Evolutionary conservation across 2,113 vertebrate genomes (phyloP).

Genomic region (Corythornis vintsioides): DNA sequence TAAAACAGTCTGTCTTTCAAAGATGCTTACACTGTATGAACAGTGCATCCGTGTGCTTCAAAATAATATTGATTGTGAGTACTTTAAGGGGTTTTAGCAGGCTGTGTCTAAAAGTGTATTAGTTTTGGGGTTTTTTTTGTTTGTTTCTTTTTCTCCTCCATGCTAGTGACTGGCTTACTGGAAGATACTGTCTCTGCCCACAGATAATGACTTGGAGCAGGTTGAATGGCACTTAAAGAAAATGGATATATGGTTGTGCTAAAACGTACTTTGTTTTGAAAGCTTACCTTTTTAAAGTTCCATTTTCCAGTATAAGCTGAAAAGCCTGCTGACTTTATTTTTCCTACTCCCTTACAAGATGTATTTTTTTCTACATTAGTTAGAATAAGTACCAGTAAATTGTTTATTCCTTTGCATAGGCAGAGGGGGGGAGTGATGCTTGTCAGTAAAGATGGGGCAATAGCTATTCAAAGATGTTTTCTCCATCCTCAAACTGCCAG

Average conservation of each 20-base stretch:
- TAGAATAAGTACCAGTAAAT: neutral
- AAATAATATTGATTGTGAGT: constrained; percentile 90
- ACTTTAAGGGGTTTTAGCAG: neutral
- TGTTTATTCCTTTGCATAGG: neutral
- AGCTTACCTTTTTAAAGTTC: neutral
- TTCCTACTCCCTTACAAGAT: fast-evolving
- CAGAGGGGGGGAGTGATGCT: neutral
- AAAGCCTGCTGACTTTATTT: neutral
- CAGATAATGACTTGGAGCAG: neutral
- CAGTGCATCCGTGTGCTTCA: constrained; percentile 88
- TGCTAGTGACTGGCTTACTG: neutral
- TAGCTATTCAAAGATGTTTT: neutral
- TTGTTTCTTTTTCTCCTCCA: neutral
- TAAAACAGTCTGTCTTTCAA: constrained; percentile 78
- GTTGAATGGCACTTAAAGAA: neutral
- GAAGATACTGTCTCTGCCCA: neutral
- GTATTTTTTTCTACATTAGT: neutral
- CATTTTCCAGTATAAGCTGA: neutral
- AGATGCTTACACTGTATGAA: constrained; percentile 87
- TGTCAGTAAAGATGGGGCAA: neutral
- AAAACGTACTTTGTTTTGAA: neutral
- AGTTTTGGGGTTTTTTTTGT: neutral
- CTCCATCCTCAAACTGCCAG: neutral
- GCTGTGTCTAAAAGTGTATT: neutral
- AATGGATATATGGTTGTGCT: neutral